Conservation (phyloP, 2,113 vertebrate species). For the Daboia siamensis region DNA sequence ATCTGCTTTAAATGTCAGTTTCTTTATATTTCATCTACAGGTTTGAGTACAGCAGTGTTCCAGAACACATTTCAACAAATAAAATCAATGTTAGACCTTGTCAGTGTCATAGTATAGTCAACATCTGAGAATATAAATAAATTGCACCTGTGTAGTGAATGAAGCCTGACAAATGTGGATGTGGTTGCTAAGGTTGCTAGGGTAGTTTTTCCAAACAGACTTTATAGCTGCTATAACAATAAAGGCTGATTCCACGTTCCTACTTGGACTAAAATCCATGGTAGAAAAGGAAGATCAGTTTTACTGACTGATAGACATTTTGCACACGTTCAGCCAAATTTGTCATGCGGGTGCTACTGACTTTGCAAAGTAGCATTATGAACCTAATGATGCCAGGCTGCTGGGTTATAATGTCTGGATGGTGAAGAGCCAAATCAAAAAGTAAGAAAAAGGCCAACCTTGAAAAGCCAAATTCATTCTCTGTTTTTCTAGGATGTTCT, state of each 20-base stretch:
- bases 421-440: background rate
- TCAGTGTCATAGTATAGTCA: background rate
- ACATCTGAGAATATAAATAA: background rate
- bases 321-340: background rate
- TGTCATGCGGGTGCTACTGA: background rate
- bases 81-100: background rate
- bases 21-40: slow-evolving; percentile 35
- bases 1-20: slow-evolving; percentile 48
- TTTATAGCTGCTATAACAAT: background rate
- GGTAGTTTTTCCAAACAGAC: background rate
- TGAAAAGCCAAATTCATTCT: background rate
- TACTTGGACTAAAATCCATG: background rate
- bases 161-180: accelerated
- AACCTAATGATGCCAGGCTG: background rate
- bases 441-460: background rate
- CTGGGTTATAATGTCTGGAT: background rate
- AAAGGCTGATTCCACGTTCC: background rate
- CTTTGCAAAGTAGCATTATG: background rate
- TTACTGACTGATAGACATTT: background rate
- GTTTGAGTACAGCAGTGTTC: slow-evolving; percentile 17
- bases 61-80: background rate
- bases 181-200: background rate
- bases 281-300: background rate
- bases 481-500: background rate
- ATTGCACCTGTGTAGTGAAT: background rate